phyloP scores from a whole-genome alignment of 2,797 vertebrate species.

The Cacajao melanocephalus region DNA sequence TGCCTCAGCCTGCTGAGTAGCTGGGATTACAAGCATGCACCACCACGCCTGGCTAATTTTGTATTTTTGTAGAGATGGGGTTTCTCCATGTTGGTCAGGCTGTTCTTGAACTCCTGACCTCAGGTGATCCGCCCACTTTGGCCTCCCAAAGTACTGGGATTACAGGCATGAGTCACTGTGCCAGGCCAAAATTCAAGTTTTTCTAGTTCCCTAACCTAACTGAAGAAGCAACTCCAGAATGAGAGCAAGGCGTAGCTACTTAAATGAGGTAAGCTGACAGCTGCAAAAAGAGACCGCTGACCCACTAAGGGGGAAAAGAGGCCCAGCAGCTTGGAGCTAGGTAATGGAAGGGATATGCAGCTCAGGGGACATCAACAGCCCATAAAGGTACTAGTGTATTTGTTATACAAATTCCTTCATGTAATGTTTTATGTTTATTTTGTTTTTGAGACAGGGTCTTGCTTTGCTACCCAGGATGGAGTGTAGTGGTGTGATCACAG shows the following conservation, averaged over 20 bases:
- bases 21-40: no score
- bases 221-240: conserved; percentile 12
- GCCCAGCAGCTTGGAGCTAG: neutral
- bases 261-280: neutral
- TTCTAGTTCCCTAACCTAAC: conserved; percentile 6
- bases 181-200: neutral
- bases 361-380: neutral
- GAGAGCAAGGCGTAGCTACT: neutral
- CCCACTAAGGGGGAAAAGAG: neutral
- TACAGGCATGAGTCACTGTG: no score
- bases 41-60: no score
- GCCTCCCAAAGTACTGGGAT: no score
- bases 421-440: neutral
- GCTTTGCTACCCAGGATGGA: neutral
- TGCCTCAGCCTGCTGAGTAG: no score
- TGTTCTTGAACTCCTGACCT: no score
- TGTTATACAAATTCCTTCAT: neutral
- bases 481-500: neutral
- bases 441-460: neutral
- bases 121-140: no score
- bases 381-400: neutral
- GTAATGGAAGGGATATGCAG: neutral
- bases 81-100: no score
- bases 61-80: no score
- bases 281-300: neutral